phyloP scores from a whole-genome alignment of 2,888 invertebrate species.

The Myopa tessellatipennis region DNA sequence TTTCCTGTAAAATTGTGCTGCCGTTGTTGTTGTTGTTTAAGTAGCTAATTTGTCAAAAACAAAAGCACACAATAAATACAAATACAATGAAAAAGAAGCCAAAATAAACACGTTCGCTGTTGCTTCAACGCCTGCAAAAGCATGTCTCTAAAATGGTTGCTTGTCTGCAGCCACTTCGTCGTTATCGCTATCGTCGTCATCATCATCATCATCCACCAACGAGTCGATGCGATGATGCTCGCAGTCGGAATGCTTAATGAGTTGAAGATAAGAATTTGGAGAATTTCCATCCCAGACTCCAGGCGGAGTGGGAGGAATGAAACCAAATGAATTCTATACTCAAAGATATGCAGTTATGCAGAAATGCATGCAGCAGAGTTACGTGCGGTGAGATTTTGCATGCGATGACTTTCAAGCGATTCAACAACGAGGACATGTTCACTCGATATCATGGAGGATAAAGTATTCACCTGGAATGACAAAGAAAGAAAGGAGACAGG shows the following conservation, averaged over 20 bases:
- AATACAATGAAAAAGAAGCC: no score
- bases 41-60: constrained; percentile 26
- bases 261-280: constrained; percentile 33
- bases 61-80: not conserved
- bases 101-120: no score
- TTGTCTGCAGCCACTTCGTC: not conserved
- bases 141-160: no score
- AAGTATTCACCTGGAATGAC: not conserved
- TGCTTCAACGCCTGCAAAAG: no score
- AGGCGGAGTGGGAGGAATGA: not conserved
- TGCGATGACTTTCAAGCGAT: not conserved
- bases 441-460: constrained; percentile 10
- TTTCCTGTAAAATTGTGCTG: not conserved
- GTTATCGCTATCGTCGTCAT: constrained; percentile 4
- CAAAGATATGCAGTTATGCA: not conserved
- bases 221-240: not conserved
- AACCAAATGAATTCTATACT: not conserved
- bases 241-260: constrained; percentile 34
- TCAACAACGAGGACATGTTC: not conserved
- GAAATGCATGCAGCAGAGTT: constrained; percentile 1
- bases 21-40: constrained; percentile 9
- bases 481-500: not conserved
- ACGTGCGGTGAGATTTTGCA: not conserved
- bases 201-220: constrained; percentile 1
- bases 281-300: constrained; percentile 16